Base-by-base conservation (phyloP, 2,113 vertebrate species). In the Toxotes jaculatrix region DNA sequence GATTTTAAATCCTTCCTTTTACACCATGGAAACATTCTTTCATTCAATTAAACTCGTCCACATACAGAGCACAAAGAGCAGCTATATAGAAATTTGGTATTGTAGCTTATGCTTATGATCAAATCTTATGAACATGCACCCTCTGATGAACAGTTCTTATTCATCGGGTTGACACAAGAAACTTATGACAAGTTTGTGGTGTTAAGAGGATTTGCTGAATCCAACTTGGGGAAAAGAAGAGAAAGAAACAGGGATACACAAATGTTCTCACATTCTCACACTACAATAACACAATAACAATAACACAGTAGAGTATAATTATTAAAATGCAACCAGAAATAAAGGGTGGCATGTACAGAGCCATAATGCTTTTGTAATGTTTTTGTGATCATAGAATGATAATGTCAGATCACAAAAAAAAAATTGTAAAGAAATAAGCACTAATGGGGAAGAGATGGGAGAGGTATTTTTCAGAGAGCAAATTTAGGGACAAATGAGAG, bases 301-400 rank as follows among this genome's bases (percentile, higher is more conserved):
- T n/a, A 45, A 45, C 31, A 65, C 4, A 79, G 7, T 23, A 8
- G 0, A 66, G 12, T n/a, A 31, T 40, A 57, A 79, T 42, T 49
- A 40, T 31, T 60, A 43, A 53, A 75, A 57, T 40, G 16, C 23
- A 55, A 61, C 27, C 59, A 59, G 55, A 47, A 62, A 47, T 27
- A 74, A 83, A 67, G 19, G n/a, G 27, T 5, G 40, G 32, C 31
- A 69, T 14, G 17, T 36, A 53, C 45, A 53, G 34, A 71, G 61
- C 63, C 60, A n/a, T 31, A 40, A 77, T 60, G 36, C n/a, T 13
- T 53, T 57, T 67, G 23, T 75, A 79, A 62, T 75, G 60, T 64
- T 38, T 79, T 21, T 70, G 71, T 79, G 31, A 74, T 81, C 60
- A 80, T 10, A 69, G 4, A 61, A 45, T 74, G 73, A 83, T 73